Conservation (phyloP, 2,888 invertebrate genomes). For the Druceiella hillmani region DNA sequence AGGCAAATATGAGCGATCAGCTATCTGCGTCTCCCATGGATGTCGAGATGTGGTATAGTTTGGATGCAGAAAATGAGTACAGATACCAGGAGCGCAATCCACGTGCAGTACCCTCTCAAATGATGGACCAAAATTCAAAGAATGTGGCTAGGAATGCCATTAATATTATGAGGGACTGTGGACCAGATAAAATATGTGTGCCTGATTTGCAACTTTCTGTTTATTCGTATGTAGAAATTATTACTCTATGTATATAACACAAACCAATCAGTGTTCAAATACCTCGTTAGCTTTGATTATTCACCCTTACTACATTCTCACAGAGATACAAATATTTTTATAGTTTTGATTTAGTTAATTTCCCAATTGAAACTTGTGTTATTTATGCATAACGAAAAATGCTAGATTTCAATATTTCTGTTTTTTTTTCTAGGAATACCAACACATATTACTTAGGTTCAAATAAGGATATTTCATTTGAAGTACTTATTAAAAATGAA, state of each 20-base stretch:
- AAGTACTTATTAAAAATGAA: constrained; percentile 76
- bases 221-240: constrained; percentile 58
- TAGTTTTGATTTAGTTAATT: too few species aligned
- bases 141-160: constrained; percentile 68
- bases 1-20: constrained; percentile 80
- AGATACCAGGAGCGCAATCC: constrained; percentile 23
- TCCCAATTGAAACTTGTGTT: too few species aligned
- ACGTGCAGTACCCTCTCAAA: constrained; percentile 57
- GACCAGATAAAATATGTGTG: constrained; percentile 85
- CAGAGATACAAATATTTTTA: too few species aligned
- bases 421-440: too few species aligned
- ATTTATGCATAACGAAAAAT: too few species aligned
- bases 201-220: constrained; percentile 80
- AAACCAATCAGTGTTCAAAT: too few species aligned
- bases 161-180: constrained; percentile 90
- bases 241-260: too few species aligned
- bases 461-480: too few species aligned
- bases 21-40: constrained; percentile 72
- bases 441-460: too few species aligned
- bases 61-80: constrained; percentile 41
- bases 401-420: too few species aligned
- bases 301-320: too few species aligned
- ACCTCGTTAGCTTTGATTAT: too few species aligned
- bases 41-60: constrained; percentile 78
- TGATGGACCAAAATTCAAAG: constrained; percentile 67